These are phyloP conservation scores for Epicauta chinensis DNA, from an alignment of 1,140 invertebrate genomes.

Conservation along the genomic window DNA sequence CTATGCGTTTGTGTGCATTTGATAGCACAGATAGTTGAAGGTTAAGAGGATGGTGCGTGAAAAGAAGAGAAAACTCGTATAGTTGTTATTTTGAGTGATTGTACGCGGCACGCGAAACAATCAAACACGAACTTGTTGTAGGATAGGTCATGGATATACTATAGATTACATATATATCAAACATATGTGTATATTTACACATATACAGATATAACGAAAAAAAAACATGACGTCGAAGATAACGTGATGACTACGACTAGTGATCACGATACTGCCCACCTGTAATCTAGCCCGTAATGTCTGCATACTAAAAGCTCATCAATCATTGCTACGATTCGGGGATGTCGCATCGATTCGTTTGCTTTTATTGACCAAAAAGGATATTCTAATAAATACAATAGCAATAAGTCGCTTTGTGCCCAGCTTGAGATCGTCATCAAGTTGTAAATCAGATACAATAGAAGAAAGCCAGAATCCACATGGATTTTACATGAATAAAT, in stretches of 20 bases:
- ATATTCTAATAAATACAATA: too few species aligned
- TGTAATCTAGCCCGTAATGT: background rate
- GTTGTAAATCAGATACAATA: too few species aligned
- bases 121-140: conserved; percentile 23
- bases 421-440: too few species aligned
- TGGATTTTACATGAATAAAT: too few species aligned
- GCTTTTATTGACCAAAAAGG: too few species aligned
- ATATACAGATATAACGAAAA: background rate
- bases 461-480: too few species aligned
- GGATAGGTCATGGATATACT: conserved; percentile 28
- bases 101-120: conserved; percentile 27
- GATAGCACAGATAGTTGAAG: too few species aligned
- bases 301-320: background rate
- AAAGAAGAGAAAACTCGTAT: background rate
- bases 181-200: conserved; percentile 1
- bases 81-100: conserved; percentile 16
- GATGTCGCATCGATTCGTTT: too few species aligned
- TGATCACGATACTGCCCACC: conserved; percentile 10
- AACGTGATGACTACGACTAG: conserved; percentile 12
- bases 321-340: too few species aligned
- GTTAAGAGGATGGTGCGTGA: conserved; percentile 20
- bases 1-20: too few species aligned
- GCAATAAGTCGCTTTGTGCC: too few species aligned
- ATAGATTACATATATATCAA: conserved; percentile 23
- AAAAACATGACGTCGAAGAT: conserved; percentile 8